phyloP scores from a whole-genome alignment of 92 coral and sea anemone genomes.

The Pocillopora grandis region DNA sequence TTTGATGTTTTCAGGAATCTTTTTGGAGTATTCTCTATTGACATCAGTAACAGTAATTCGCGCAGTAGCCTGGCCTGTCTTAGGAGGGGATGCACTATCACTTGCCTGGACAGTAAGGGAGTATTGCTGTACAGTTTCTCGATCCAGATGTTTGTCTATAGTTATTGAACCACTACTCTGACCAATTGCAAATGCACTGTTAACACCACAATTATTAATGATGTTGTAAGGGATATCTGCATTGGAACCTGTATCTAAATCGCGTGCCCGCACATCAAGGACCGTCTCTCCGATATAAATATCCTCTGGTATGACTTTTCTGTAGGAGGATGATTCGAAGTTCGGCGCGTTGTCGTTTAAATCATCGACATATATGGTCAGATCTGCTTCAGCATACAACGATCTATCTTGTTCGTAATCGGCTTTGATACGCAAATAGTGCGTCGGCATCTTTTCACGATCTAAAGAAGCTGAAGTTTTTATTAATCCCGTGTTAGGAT shows the following conservation, averaged over 20 bases:
- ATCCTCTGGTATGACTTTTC: constrained; percentile 69
- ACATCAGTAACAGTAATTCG: constrained; percentile 76
- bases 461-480: too few species aligned
- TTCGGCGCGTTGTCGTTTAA: constrained; percentile 87
- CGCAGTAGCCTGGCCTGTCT: constrained; percentile 72
- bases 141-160: constrained; percentile 68
- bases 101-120: constrained; percentile 77
- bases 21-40: constrained; percentile 55
- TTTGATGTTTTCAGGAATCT: constrained; percentile 58
- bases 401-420: too few species aligned
- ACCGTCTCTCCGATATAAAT: constrained; percentile 72
- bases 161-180: constrained; percentile 67
- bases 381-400: constrained; percentile 54
- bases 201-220: constrained; percentile 53
- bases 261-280: constrained; percentile 85
- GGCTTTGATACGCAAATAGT: too few species aligned
- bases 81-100: constrained; percentile 80
- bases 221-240: constrained; percentile 75
- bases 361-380: constrained; percentile 78
- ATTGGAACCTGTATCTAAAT: constrained; percentile 72
- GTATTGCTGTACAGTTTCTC: constrained; percentile 75
- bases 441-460: too few species aligned
- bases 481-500: too few species aligned
- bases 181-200: constrained; percentile 68
- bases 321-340: constrained; percentile 75